Evolutionary conservation across 2,888 invertebrate species (phyloP).

Genomic region (Dicyrtoma fusca): DNA sequence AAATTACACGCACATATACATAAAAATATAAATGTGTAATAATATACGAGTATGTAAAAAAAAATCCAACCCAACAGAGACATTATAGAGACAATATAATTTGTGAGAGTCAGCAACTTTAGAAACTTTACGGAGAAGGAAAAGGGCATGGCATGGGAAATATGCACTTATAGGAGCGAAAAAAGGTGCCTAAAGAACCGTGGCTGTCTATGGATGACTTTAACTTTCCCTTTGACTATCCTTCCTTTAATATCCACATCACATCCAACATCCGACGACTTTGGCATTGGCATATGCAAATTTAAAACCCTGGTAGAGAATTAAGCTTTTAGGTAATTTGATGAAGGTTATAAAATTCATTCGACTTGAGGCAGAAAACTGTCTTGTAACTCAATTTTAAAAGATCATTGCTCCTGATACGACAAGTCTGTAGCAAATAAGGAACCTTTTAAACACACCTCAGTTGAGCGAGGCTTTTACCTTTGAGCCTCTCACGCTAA

Average conservation of each 20-base stretch:
- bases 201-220: not conserved
- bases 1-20: too few relatives aligned
- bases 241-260: too few relatives aligned
- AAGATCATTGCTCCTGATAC: constrained; percentile 23
- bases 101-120: constrained; percentile 13
- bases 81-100: constrained; percentile 18
- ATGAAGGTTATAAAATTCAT: constrained; percentile 35
- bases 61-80: too few relatives aligned
- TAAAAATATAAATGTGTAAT: too few relatives aligned
- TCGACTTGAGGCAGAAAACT: constrained; percentile 32
- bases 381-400: constrained; percentile 32
- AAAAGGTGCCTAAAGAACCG: too few relatives aligned
- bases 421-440: constrained; percentile 21
- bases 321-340: constrained; percentile 36
- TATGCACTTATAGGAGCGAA: too few relatives aligned
- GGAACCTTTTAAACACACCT: constrained; percentile 1
- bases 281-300: too few relatives aligned
- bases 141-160: constrained; percentile 1
- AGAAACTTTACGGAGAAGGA: not conserved
- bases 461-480: not conserved
- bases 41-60: too few relatives aligned
- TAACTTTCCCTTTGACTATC: too few relatives aligned
- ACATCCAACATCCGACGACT: too few relatives aligned
- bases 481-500: not conserved
- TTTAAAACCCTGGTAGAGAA: constrained; percentile 15